phyloP scores from a whole-genome alignment of 2,113 vertebrate genomes.

The Tragelaphus strepsiceros region DNA sequence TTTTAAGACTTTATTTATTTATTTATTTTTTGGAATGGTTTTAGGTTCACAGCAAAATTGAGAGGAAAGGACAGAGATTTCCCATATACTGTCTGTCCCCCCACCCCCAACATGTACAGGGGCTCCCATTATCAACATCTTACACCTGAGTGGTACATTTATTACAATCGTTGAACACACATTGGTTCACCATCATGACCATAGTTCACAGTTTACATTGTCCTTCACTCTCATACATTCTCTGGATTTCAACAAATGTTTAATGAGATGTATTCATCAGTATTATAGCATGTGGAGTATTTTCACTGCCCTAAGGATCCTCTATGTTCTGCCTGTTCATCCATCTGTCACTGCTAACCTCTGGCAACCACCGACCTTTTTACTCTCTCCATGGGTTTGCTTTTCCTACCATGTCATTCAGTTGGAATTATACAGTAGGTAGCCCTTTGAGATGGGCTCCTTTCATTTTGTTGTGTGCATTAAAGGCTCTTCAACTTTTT shows the following conservation, averaged over 20 bases:
- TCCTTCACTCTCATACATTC: no score
- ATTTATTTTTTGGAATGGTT: not conserved
- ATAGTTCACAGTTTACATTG: not conserved
- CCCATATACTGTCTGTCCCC: not conserved
- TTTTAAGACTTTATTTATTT: not conserved
- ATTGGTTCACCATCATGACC: not conserved
- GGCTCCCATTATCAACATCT: not conserved
- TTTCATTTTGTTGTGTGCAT: not conserved
- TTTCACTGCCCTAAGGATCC: not conserved
- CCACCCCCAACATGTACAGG: not conserved
- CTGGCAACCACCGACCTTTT: not conserved
- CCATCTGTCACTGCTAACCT: not conserved
- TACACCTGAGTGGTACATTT: not conserved
- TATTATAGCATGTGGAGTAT: not conserved
- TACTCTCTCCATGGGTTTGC: not conserved
- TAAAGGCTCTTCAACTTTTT: not conserved
- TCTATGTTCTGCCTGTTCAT: not conserved
- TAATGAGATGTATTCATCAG: not conserved
- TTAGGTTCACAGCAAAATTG: not conserved
- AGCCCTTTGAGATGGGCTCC: not conserved
- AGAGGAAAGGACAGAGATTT: not conserved
- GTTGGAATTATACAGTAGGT: not conserved
- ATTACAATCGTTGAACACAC: not conserved
- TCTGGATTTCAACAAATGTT: not conserved
- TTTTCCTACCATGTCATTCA: not conserved